Evolutionary conservation across 2,113 vertebrate genomes (phyloP), one percentile per base, ranked within the genome.

Genomic region (Lophotis ruficrista): DNA sequence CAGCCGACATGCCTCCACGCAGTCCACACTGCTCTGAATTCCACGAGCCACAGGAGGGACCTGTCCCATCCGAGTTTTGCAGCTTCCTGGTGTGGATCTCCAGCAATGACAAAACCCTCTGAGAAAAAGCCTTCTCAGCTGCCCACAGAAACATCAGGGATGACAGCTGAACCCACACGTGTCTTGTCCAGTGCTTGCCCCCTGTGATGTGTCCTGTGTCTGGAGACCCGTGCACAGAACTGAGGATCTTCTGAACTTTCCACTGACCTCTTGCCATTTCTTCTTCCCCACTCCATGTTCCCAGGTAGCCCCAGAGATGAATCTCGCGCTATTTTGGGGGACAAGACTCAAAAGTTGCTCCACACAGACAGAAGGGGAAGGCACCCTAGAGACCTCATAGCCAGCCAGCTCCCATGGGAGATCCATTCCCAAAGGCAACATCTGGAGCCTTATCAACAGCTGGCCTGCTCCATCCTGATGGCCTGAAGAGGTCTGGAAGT

Each of bases 181-280:
- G 73, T 65, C 35, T 84, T 78, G 30, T 14, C 50, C 37, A 25
- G 21, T 56, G 71, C 66, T 51, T 1, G 0, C 28, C 35, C 13
- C 10, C 57, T 24, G 14, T 1, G 0, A 7, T 0, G 0, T 14
- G 28, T n/a, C 65, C 56, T 25, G 43, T 3, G 14, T 20, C 73
- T 82, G 81, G 51, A 94, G 45, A 79, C 9, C 5, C 1, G 0
- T 35, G 35, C 31, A 47, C 31, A 69, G 43, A 81, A 38, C 51
- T 93, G 57, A 81, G 66, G 48, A 73, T n/a, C 45, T 60, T 87
- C 11, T 45, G n/a, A 22, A n/a, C 13, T 78, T 75, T 10, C 65
- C 48, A 50, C 15, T 20, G 30, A 76, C 61, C 41, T 76, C 57
- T n/a, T 37, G 38, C 27, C 18, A 25, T 54, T 62, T 37, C 58